phyloP scores from a whole-genome alignment of 2,113 vertebrate genomes.

The Amphiprion percula region DNA sequence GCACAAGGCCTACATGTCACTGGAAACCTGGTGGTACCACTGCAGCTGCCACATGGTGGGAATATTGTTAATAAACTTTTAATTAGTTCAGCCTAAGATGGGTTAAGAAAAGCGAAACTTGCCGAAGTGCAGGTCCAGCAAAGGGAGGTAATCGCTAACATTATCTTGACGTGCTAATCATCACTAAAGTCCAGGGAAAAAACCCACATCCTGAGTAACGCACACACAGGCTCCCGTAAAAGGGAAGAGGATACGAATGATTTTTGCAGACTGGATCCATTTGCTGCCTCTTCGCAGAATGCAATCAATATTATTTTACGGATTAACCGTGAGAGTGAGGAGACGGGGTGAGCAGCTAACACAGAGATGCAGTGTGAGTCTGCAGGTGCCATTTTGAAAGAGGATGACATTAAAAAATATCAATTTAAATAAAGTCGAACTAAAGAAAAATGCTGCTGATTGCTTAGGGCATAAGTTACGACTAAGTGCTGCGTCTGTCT shows the following conservation, averaged over 20 bases:
- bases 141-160: conserved; percentile 15
- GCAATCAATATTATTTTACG: conserved; percentile 44
- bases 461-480: not conserved
- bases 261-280: conserved; percentile 37
- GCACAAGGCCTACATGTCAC: conserved; percentile 1
- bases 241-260: not conserved
- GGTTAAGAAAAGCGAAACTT: conserved; percentile 33
- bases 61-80: conserved; percentile 28
- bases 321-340: conserved; percentile 21
- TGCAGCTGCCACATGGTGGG: conserved; percentile 20
- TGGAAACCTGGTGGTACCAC: not conserved
- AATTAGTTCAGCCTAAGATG: conserved; percentile 14
- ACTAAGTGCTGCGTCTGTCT: not conserved
- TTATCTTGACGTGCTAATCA: not conserved
- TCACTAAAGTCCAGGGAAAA: conserved; percentile 19
- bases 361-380: conserved; percentile 4
- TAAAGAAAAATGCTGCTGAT: not conserved
- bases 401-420: conserved; percentile 11
- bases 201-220: conserved; percentile 39
- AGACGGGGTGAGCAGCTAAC: not conserved
- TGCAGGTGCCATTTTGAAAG: conserved; percentile 35
- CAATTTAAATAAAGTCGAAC: not conserved
- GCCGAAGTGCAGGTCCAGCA: not conserved
- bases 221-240: conserved; percentile 12
- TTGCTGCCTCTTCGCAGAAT: conserved; percentile 37